Base-by-base conservation (phyloP, 2,888 invertebrate genomes). In the Achlya flavicornis region DNA sequence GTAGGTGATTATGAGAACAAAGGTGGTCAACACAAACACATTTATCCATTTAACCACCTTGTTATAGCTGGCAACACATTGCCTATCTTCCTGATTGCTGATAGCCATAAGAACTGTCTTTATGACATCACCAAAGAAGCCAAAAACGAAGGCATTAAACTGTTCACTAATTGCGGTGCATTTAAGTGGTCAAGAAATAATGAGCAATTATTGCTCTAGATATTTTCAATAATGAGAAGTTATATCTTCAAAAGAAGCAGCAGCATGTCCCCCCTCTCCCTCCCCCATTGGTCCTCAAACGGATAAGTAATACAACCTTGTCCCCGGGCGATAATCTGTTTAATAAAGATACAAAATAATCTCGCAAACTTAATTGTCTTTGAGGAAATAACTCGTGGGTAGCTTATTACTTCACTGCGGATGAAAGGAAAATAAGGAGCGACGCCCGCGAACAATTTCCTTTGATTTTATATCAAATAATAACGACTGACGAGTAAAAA, bases 271-370 rank as follows among this genome's bases (percentile, higher is more conserved):
- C 19, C 53, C 10, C 19, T 8, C 16, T 14, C 26, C 26, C 53
- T 19, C 53, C 16, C 53, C 7, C 19, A 19, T 53, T 16, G 53
- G 8, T 19, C 8, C 3, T 53, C 53, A 53, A 53, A 53, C 53
- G 10, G 19, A n/a, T 4, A n/a, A 19, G 19, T 53, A 53, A 53
- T 53, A 53, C 19, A 19, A 10, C 19, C 53, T 4, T 16, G 19
- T 53, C 53, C 53, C 53, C 53, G 14, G 10, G 53, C 53, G 10
- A 53, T 53, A 53, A 35, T 33, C 58, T 32, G 7, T 12, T 8
- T 35, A 58, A 58, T 58, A 58, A 35, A 35, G 58, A 35, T 58
- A 38, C 53, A 43, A 19, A 60, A 60, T 26, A 41, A 60, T 41
- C 12, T 41, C n/a, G 16, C 60, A 60, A 60, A 41, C 11, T 60